Evolutionary conservation across 1,140 invertebrate genomes (phyloP), one percentile per base, ranked within the genome.

Genomic region (Drosophila equinoxialis): DNA sequence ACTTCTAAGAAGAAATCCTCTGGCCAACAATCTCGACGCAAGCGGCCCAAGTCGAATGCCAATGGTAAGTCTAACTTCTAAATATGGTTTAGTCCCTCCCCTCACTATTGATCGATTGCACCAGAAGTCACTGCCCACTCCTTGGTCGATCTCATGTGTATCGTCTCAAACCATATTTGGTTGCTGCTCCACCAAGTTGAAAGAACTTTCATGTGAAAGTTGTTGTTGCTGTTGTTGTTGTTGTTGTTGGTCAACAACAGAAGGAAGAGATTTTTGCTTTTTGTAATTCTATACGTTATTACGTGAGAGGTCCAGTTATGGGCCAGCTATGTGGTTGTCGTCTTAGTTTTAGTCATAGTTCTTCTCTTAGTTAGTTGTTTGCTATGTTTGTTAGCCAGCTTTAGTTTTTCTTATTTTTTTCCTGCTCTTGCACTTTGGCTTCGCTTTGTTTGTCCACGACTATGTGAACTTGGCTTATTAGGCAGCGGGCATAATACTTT

Each of bases 121-220:
- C 51, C 66, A 74, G 77, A 71, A 83, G 80, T 79, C 57, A 71
- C 69, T 30, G 30, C 35, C 48, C 62, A 39, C 35, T 54, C 41
- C 14, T 10, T 13, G 41, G 48, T 30, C 61, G 54, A 65, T 77
- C 76, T 79, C 76, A 69, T 72, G 73, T 76, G 69, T 66, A 39
- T 65, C 79, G 76, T 87, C 80, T 62, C 68, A 54, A 26, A 69
- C 84, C 84, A 90, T 89, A 89, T 89, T 89, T 89, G 84, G 84
- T 58, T 74, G 85, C 74, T 81, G 85, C 77, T 84, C 5, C 33
- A 37, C 57, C 85, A 85, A 89, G 84, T 89, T 89, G 84, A 89
- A 90, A 89, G 84, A 89, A 89, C 84, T 89, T 89, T 84, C 81
- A 89, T 90, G 84, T 89, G 84, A 89, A 89, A 89, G 84, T 89